Evolutionary conservation across 2,888 invertebrate genomes (phyloP), one percentile per base, ranked within the genome.

Genomic region (Drosophila fulvimacula): DNA sequence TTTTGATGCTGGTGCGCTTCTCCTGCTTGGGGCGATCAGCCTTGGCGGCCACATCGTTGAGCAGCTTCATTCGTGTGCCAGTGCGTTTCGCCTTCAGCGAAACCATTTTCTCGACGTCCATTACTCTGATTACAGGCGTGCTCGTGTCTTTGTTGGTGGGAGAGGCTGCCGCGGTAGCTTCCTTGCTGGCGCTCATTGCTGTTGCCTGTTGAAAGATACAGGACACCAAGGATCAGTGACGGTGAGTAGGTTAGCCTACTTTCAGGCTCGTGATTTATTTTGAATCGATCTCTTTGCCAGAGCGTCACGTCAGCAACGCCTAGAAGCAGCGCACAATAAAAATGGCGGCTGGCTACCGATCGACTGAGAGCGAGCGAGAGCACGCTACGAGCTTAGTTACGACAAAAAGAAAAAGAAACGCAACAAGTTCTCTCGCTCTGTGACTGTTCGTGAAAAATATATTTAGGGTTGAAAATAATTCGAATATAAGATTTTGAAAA

Each of bases 251-350:
- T 39, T 79, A 77, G 86, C 49, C 85, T 82, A 87, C 86, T 87
- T 87, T 87, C 79, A 77, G 86, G 86, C 88, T 70, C 77, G 73
- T 70, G 69, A 66, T 71, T 66, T 71, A 81, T 56, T 75, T 46
- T 39, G 70, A 76, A 73, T 68, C 65, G 69, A 67, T 66, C 53
- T 48, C 53, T 78, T 80, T 73, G 79, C 75, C 69, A 82, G 75
- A 82, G 73, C 89, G 85, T 78, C 75, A 76, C 75, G 76, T 86
- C 86, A 86, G 74, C 89, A 89, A 86, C 86, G 89, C 86, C 86
- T 88, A 89, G 80, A 89, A 88, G 85, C 81, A 77, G 85, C 65
- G 79, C 70, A 76, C 59, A 69, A 78, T 64, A 52, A 86, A 89
- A 76, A 87, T 89, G 86, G 88, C 88, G 89, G 69, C 73, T 41